These are phyloP conservation scores for Phataginus tricuspis DNA, from an alignment of 2,797 vertebrate species.

Conservation along the genomic window DNA sequence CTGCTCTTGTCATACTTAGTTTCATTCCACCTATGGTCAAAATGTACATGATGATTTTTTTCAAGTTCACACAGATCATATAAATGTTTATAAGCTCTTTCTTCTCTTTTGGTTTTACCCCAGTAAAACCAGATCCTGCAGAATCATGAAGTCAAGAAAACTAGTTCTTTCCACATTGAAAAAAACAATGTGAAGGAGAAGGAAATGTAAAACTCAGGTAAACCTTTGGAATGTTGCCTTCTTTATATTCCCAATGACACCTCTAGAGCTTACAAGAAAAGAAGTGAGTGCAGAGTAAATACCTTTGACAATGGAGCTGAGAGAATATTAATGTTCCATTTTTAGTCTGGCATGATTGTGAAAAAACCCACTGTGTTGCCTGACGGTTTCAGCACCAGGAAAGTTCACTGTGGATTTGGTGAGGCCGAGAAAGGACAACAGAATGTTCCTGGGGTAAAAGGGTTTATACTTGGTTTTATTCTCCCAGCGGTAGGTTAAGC, in stretches of 20 bases:
- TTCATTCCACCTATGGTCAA: neutral
- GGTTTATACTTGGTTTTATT: no score
- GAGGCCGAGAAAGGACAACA: no score
- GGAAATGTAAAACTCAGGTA: slow-evolving; percentile 18
- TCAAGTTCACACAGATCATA: neutral
- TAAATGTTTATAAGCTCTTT: neutral
- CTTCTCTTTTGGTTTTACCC: neutral
- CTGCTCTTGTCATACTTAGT: neutral
- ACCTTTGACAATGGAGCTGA: slow-evolving; percentile 29
- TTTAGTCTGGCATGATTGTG: neutral
- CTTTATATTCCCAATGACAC: slow-evolving; percentile 5
- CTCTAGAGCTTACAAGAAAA: slow-evolving; percentile 10
- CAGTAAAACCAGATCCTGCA: neutral
- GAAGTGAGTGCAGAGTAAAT: slow-evolving; percentile 30
- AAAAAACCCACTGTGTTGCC: neutral
- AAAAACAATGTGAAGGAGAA: neutral
- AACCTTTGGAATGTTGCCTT: neutral
- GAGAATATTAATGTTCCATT: slow-evolving; percentile 54
- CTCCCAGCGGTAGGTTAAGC: no score
- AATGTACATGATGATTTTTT: neutral
- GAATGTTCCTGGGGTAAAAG: no score
- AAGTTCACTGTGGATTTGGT: no score
- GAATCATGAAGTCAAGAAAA: slow-evolving; percentile 31
- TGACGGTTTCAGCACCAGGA: no score
- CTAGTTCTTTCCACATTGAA: neutral